phyloP scores from a whole-genome alignment of 2,797 vertebrate species.

The Manis crassicaudata region DNA sequence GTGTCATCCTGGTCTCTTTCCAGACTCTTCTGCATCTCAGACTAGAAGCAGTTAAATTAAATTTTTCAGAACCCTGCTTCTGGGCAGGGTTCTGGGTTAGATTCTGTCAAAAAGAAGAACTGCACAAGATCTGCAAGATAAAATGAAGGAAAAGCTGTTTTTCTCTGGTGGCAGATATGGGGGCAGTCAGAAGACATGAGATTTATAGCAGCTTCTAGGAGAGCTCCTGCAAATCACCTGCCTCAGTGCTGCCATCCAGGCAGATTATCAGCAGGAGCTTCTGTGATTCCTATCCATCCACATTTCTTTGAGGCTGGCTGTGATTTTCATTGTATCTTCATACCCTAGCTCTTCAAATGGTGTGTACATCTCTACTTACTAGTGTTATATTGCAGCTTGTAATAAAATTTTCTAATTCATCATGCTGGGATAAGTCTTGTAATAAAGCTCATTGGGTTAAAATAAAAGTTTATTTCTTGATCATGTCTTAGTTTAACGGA shows the following conservation, averaged over 20 bases:
- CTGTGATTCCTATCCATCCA: not conserved
- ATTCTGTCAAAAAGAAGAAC: not conserved
- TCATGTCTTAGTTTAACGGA: not conserved
- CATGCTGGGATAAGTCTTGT: not conserved
- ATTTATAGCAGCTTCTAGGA: not conserved
- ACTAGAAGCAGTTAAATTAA: not conserved
- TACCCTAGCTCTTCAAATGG: not conserved
- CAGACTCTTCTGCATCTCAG: not conserved
- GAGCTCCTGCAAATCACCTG: not conserved
- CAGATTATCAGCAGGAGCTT: not conserved
- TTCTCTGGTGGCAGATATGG: not conserved
- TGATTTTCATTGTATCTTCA: not conserved
- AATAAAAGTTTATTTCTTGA: not conserved
- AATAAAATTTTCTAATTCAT: not conserved
- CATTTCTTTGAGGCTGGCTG: not conserved
- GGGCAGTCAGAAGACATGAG: not conserved
- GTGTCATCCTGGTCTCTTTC: not conserved
- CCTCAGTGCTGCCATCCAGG: not conserved
- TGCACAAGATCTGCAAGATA: not conserved
- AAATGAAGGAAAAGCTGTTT: not conserved
- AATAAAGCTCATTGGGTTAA: constrained; percentile 1
- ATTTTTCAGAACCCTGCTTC: not conserved
- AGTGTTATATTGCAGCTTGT: not conserved
- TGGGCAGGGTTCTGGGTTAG: not conserved
- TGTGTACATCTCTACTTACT: not conserved